Evolutionary conservation across 2,797 vertebrate genomes (phyloP).

Genomic region (Enteromius trimaculatus): DNA sequence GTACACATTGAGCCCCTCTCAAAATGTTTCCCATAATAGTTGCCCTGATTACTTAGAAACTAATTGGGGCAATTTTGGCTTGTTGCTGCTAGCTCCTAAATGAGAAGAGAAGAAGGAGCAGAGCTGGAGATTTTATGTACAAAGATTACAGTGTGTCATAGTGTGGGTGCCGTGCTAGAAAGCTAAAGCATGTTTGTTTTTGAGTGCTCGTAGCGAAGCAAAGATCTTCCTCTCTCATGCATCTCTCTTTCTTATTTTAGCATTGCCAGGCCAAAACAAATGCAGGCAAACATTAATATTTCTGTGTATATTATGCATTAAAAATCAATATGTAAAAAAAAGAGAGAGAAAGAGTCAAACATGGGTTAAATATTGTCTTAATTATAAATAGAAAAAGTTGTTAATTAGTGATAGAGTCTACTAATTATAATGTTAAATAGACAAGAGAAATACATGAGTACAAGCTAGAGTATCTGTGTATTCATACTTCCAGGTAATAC

Average conservation of each 20-base stretch:
- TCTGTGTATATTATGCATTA: constrained; percentile 10
- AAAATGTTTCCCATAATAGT: constrained; percentile 31
- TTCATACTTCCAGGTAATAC: neutral
- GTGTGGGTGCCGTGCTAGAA: neutral
- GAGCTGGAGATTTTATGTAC: neutral
- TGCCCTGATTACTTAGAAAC: constrained; percentile 23
- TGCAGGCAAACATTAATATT: neutral
- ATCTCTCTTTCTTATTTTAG: neutral
- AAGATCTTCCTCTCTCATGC: neutral
- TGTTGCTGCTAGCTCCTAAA: constrained; percentile 52
- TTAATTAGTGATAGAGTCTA: neutral
- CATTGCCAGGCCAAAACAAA: neutral
- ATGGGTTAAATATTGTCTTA: neutral
- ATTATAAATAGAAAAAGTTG: neutral
- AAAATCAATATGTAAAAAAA: neutral
- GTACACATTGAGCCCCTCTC: constrained; percentile 17
- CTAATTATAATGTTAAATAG: neutral
- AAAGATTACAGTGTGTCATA: constrained; percentile 15
- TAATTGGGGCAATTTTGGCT: constrained; percentile 43
- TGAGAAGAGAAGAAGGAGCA: constrained; percentile 10
- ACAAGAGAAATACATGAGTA: neutral
- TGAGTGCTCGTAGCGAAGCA: neutral
- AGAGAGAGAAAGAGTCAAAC: neutral
- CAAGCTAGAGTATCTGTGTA: neutral
- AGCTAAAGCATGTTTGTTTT: constrained; percentile 2